Evolutionary conservation across 2,797 vertebrate genomes (phyloP), one percentile per base, ranked within the genome.

Genomic region (Falco peregrinus): DNA sequence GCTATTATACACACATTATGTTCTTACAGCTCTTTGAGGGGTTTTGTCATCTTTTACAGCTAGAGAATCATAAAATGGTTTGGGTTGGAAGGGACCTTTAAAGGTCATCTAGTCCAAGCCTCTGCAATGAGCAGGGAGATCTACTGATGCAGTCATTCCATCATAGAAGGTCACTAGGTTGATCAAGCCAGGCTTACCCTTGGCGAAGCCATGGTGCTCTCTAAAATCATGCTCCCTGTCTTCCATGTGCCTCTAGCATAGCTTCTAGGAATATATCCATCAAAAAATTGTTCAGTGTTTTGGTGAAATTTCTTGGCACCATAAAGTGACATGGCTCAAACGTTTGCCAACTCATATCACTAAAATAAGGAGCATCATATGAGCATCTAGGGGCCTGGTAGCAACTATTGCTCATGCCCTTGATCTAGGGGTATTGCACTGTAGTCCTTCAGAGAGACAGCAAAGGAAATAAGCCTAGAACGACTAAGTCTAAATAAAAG

Each of bases 401-500:
- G 63, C 25, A 84, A 15, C n/a, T 69, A 53, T 43, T 54, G 61
- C 63, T 73, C 54, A 87, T 92, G 31, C 41, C 31, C 13, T 45
- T 84, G 57, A 51, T 87, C 70, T 69, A 71, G 37, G 57, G 65
- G 28, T 78, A 71, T 81, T 71, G 54, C 73, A 37, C 14, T 17
- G 10, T 15, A 81, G 90, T 86, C 69, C 81, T 89, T 89, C 84
- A 90, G 87, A 84, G 29, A 82, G 84, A 81, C 83, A 92, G 64
- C 51, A 71, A 50, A 92, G 80, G 53, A 84, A 50, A 71, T 50
- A 73, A 81, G 57, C 18, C 73, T 80, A 60, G 70, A 81, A 78
- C 5, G 9, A 71, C 57, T 50, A 33, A 19, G 50, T 57, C 87
- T 87, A 89, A 78, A 73, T 84, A 78, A 81, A 85, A 93, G 19